Evolutionary conservation across 2,113 vertebrate genomes (phyloP).

Genomic region (Pluvialis apricaria): DNA sequence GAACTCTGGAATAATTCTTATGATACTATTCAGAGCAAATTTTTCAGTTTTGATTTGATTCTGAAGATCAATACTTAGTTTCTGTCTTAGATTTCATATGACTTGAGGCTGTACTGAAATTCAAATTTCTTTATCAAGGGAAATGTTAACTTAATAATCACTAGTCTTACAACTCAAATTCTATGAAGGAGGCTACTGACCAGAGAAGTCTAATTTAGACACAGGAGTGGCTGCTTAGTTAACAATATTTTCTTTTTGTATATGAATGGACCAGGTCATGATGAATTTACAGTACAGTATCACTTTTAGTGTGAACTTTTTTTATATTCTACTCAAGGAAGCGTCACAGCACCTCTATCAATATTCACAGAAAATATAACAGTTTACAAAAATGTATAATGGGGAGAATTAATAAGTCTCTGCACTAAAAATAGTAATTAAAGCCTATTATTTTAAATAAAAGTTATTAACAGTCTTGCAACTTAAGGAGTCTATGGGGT

Average conservation of each 20-base stretch:
- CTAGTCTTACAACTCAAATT: neutral
- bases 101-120: neutral
- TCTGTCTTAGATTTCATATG: neutral
- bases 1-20: conserved; percentile 1
- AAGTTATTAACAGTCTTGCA: neutral
- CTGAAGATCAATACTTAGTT: neutral
- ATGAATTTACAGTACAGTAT: conserved; percentile 29
- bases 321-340: conserved; percentile 40
- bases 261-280: conserved; percentile 26
- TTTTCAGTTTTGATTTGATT: neutral
- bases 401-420: neutral
- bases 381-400: neutral
- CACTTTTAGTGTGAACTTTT: conserved; percentile 21
- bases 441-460: conserved; percentile 19
- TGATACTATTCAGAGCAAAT: neutral
- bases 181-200: neutral
- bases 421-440: conserved; percentile 1
- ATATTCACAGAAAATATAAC: neutral
- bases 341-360: neutral
- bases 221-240: conserved; percentile 26
- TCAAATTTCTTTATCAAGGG: neutral
- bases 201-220: neutral
- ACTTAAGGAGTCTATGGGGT: conserved; percentile 33
- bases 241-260: conserved; percentile 49
- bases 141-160: neutral